phyloP scores from a whole-genome alignment of 2,797 vertebrate species.

The Lepidocolaptes lacrymiger region DNA sequence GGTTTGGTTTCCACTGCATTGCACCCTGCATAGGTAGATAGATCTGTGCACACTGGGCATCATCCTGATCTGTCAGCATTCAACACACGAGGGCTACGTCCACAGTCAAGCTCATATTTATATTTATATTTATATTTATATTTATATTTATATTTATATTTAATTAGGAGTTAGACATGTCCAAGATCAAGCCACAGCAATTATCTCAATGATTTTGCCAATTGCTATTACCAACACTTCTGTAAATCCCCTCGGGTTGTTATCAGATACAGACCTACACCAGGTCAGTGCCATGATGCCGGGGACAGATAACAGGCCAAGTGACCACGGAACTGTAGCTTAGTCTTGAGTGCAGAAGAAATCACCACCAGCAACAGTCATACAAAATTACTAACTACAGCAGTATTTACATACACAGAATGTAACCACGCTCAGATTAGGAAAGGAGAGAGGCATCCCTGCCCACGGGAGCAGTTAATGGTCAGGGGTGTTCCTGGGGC shows the following conservation, averaged over 20 bases:
- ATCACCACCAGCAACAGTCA: background rate
- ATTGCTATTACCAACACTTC: background rate
- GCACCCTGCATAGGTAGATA: fast-evolving
- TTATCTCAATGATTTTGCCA: background rate
- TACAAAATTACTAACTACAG: background rate
- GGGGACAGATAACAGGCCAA: background rate
- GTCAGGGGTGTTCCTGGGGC: background rate
- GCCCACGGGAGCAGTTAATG: background rate
- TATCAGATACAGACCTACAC: background rate
- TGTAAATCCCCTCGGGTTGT: background rate
- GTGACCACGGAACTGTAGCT: fast-evolving
- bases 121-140: background rate
- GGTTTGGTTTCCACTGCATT: background rate
- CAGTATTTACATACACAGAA: fast-evolving
- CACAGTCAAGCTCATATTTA: background rate
- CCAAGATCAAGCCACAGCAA: background rate
- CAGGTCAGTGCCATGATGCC: background rate
- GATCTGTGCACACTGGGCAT: background rate
- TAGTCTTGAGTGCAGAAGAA: background rate
- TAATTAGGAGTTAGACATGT: background rate
- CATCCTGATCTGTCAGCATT: background rate
- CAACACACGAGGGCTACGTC: too few relatives aligned
- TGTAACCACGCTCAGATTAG: background rate
- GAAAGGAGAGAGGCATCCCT: background rate
- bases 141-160: background rate